These are phyloP conservation scores for Teleiodes luculella DNA, from an alignment of 2,888 invertebrate species.

Conservation along the genomic window DNA sequence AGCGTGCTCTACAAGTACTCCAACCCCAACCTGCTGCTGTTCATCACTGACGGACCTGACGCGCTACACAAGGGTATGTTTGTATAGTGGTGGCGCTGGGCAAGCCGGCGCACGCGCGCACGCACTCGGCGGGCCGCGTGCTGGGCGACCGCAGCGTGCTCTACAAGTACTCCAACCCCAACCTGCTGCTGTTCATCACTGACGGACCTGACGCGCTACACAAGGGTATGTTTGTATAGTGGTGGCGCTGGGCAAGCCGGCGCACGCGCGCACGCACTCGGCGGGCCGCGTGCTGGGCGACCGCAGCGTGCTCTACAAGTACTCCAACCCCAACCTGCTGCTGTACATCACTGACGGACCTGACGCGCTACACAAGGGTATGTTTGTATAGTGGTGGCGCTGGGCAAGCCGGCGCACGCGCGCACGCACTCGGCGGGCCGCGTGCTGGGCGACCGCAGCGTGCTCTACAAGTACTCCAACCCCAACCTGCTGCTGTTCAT, in stretches of 20 bases:
- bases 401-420: constrained; percentile 83
- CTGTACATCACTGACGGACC: constrained; percentile 89
- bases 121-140: constrained; percentile 97
- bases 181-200: constrained; percentile 92
- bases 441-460: constrained; percentile 95
- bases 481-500: constrained; percentile 95
- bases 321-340: constrained; percentile 97
- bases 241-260: constrained; percentile 79
- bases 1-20: constrained; percentile 99
- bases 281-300: constrained; percentile 97
- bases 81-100: constrained; percentile 55
- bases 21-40: constrained; percentile 96
- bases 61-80: constrained; percentile 66
- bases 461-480: constrained; percentile 98
- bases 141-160: constrained; percentile 96
- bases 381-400: constrained; percentile 39
- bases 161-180: constrained; percentile 99
- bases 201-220: constrained; percentile 86
- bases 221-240: constrained; percentile 1
- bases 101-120: constrained; percentile 84
- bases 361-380: constrained; percentile 79
- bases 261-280: constrained; percentile 90
- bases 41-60: constrained; percentile 88
- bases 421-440: constrained; percentile 96
- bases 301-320: constrained; percentile 98